Evolutionary conservation across 64 coral and sea anemone genomes (phyloP), one percentile per base, ranked within the genome.

Genomic region (Stylophora pistillata): DNA sequence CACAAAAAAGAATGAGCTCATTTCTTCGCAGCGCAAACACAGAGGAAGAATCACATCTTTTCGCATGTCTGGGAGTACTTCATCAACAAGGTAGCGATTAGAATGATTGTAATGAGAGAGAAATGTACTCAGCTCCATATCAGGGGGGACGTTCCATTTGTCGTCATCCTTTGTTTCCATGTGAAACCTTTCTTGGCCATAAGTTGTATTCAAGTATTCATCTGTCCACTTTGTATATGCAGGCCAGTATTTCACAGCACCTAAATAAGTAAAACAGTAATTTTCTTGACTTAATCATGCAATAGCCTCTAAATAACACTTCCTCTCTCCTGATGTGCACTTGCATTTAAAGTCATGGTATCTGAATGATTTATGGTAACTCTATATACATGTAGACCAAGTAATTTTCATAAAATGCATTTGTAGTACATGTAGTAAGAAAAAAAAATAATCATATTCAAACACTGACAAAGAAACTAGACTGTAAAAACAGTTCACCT

Each of bases 141-240:
- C 71, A 0, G 74, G 70, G 11, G 96, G 96, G 23, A 98, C 60
- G 77, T 98, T 95, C 57, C 58, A 72, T 90, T 98, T 98, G 47
- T 98, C 96, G 69, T 98, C 96, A 75, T 98, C 93, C 79, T 92
- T 98, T 6, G 96, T 98, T 55, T 98, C 96, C 96, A 98, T 98
- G 18, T 89, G 29, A 71, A 98, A 90, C 29, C 73, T 61, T 10
- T 77, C 69, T 71, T 87, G 78, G 4, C 88, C 94, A 86, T 92
- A 98, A 17, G 90, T 98, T 71, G 78, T 74, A 74, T 78, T 90
- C 23, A 98, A 78, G 60, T 95, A 95, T 11, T 95, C 90, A 74
- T 98, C 96, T 56, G 96, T 98, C 96, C 96, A 98, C 47, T 95
- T 95, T 16, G 86, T 88, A 54, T 93, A 98, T 0, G 96, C 96